Percentiles rank a stretch among this genome's conserved stretches.
Conservation (phyloP, 2,113 vertebrate species). For the Microcebus lehilahytsara region DNA sequence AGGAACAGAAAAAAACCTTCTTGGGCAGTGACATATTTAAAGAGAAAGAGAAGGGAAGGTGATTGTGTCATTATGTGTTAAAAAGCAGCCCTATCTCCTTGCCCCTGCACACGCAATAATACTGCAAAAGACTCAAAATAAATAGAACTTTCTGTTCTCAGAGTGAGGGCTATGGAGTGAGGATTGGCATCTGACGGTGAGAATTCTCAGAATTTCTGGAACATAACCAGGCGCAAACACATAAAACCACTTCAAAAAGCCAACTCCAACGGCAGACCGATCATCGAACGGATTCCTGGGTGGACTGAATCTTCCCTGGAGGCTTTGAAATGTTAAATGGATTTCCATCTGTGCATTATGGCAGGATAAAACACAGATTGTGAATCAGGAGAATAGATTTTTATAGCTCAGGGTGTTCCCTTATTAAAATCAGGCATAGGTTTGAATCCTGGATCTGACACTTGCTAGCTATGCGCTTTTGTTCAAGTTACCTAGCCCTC, state of each 20-base stretch:
- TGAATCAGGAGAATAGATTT: not conserved
- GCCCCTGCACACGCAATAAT: not conserved
- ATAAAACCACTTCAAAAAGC: not conserved
- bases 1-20: not conserved
- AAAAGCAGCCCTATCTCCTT: not conserved
- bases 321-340: not conserved
- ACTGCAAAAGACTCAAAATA: constrained; percentile 33
- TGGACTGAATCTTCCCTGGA: not conserved
- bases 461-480: not conserved
- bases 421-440: not conserved
- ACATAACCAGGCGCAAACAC: not conserved
- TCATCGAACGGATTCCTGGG: not conserved
- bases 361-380: not conserved
- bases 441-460: not conserved
- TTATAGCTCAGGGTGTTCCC: not conserved
- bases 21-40: not conserved
- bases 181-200: not conserved
- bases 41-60: not conserved
- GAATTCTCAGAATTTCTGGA: not conserved
- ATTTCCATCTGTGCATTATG: not conserved
- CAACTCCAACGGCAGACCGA: not conserved
- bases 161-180: not conserved
- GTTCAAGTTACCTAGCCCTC: not conserved
- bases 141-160: not conserved
- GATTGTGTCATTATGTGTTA: not conserved